A percentile compares a stretch with the other conserved stretches of the same genome.
Evolutionary conservation across 2,113 vertebrate genomes (phyloP).

Genomic region (Columba livia): DNA sequence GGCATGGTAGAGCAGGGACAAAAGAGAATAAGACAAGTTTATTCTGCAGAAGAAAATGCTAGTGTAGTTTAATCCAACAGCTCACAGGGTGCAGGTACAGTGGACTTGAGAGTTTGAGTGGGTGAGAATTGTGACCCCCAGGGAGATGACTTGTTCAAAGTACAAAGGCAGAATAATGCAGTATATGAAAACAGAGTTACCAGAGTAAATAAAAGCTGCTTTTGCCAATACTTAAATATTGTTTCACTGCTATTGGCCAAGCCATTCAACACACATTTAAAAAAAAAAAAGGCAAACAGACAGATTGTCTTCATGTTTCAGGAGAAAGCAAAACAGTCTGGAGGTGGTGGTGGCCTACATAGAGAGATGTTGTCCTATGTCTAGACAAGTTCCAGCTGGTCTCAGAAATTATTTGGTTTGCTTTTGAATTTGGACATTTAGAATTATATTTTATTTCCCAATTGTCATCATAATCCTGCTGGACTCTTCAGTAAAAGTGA

Average conservation of each 20-base stretch:
- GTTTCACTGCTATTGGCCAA: not conserved
- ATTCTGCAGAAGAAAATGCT: conserved; percentile 51
- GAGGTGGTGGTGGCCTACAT: conserved; percentile 7
- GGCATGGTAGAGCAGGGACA: conserved; percentile 24
- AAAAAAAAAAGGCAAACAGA: not conserved
- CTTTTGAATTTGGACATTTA: not conserved
- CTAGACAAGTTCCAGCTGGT: not conserved
- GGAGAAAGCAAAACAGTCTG: conserved; percentile 17
- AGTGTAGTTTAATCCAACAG: conserved; percentile 36
- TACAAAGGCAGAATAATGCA: not conserved
- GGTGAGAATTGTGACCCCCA: not conserved
- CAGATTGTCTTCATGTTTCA: conserved; percentile 2
- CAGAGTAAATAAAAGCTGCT: conserved; percentile 13
- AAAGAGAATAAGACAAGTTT: conserved; percentile 42
- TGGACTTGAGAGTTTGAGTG: not conserved
- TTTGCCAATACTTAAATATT: conserved; percentile 22
- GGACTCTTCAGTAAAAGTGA: not conserved
- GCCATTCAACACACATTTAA: not conserved
- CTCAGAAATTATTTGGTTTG: not conserved
- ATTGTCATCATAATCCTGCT: not conserved
- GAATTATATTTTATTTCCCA: not conserved
- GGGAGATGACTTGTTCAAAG: not conserved
- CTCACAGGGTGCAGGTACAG: not conserved
- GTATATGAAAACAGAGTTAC: conserved; percentile 1
- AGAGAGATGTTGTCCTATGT: not conserved